These are phyloP conservation scores for Porites lutea DNA, from an alignment of 64 coral and sea anemone species.

Conservation along the genomic window DNA sequence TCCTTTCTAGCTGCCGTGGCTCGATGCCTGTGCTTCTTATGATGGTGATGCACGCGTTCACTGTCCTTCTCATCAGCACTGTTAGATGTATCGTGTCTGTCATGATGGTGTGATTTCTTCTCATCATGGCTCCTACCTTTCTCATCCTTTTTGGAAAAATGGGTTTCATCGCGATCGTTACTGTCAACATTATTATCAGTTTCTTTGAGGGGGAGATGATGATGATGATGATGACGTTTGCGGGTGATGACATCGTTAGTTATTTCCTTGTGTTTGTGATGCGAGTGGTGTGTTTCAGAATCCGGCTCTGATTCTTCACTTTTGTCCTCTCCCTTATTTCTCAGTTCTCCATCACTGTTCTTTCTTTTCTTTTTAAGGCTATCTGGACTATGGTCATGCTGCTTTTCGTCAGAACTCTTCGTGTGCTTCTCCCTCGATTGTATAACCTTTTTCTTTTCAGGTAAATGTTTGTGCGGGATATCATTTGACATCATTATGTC, in stretches of 20 bases:
- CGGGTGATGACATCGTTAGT: neutral
- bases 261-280: conserved; percentile 34
- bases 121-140: neutral
- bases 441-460: conserved; percentile 39
- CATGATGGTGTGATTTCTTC: neutral
- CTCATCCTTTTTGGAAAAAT: neutral
- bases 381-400: conserved; percentile 13
- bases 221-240: conserved; percentile 17
- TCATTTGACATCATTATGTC: conserved; percentile 96
- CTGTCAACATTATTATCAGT: conserved; percentile 18
- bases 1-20: neutral
- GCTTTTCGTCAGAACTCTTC: conserved; percentile 45
- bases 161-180: neutral
- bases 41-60: neutral
- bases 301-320: neutral
- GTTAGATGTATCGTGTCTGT: neutral
- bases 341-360: conserved; percentile 6
- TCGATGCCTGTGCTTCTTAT: neutral
- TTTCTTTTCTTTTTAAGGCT: neutral
- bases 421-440: conserved; percentile 22
- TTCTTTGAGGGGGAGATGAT: conserved; percentile 5
- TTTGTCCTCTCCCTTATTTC: conserved; percentile 5
- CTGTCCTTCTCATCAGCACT: neutral
- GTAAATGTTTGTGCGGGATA: conserved; percentile 68
- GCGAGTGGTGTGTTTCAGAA: neutral